Base-by-base conservation (phyloP, 1,140 invertebrate genomes). In the Kradibia gibbosae region DNA sequence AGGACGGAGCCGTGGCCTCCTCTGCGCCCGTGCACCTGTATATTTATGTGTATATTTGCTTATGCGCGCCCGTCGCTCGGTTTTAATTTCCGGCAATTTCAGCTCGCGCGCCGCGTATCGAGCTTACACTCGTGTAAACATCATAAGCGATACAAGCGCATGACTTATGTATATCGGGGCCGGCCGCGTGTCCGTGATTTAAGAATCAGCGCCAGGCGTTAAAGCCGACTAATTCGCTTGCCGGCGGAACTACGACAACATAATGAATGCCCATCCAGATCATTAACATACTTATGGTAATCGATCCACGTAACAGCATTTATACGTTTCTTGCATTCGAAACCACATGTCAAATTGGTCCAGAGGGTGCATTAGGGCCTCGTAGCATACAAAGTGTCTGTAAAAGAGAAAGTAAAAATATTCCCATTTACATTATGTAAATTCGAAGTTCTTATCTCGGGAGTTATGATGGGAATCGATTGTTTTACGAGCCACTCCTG, bases 11-110 rank as follows among this genome's bases (percentile, higher is more conserved):
- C 34, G 28, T 57, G 48, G 57, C 55, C 11, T 25, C 15, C 7
- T 39, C 1, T 28, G 3, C 31, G 28, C 39, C 1, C 8, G 15
- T 22, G 34, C 25, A 67, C 3, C 3, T 28, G 15, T 67, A 67
- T 15, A 10, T 48, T n/a, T 36, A n/a, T n/a, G n/a, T n/a, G n/a
- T n/a, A n/a, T n/a, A n/a, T n/a, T n/a, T n/a, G n/a, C n/a, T n/a
- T n/a, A n/a, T n/a, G n/a, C n/a, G n/a, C n/a, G n/a, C n/a, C n/a
- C n/a, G n/a, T n/a, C n/a, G 60, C 45, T 45, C n/a, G 50, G n/a
- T 39, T 73, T 73, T 73, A 73, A 81, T 81, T 81, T 75, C 72
- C 55, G 31, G 72, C 53, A 75, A 75, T 81, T 80, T 80, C 28
- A 73, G n/a, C n/a, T 80, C 25, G 67, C 70, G 22, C 57, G 28